phyloP scores from a whole-genome alignment of 2,888 invertebrate genomes.

The Machimus rusticus region DNA sequence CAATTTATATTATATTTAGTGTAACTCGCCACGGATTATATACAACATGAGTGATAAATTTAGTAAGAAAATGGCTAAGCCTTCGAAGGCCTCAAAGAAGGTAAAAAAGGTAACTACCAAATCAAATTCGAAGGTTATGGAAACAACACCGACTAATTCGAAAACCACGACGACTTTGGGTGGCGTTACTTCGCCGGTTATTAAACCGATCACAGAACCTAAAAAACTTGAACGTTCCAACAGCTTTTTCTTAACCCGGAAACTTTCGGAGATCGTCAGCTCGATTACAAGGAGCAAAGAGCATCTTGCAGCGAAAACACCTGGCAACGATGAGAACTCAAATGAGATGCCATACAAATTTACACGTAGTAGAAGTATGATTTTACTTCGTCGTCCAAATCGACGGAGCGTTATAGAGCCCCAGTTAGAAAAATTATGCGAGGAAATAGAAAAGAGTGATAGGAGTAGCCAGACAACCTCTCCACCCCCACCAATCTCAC shows the following conservation, averaged over 20 bases:
- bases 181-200: not conserved
- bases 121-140: not conserved
- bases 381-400: conserved; percentile 58
- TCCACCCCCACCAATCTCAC: not conserved
- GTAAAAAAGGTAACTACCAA: not conserved
- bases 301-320: conserved; percentile 53
- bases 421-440: conserved; percentile 60
- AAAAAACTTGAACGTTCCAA: conserved; percentile 60
- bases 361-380: conserved; percentile 61
- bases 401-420: conserved; percentile 60
- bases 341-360: conserved; percentile 54
- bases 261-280: conserved; percentile 58
- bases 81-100: not conserved
- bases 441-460: conserved; percentile 57
- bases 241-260: conserved; percentile 60
- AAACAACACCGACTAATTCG: not conserved
- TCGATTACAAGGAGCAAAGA: conserved; percentile 61
- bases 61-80: not conserved
- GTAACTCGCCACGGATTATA: not conserved
- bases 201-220: not conserved
- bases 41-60: conserved; percentile 7
- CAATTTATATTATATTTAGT: not conserved
- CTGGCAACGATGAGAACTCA: conserved; percentile 20
- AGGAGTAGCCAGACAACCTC: conserved; percentile 53
- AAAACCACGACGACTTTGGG: not conserved